Evolutionary conservation across 2,113 vertebrate genomes (phyloP).

Genomic region (Urocitellus parryii): DNA sequence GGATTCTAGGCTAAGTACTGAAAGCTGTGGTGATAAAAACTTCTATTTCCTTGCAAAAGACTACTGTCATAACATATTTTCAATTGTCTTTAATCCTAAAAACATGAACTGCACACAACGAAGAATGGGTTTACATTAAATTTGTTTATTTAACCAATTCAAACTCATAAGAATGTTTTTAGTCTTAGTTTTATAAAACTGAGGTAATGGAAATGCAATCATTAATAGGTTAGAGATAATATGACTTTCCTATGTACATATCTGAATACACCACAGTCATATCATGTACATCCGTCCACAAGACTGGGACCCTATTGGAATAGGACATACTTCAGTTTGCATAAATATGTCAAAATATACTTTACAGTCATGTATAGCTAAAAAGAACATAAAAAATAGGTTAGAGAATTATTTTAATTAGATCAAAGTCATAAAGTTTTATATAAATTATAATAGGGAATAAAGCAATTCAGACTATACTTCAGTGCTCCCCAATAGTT

Average conservation of each 20-base stretch:
- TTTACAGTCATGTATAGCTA: no score
- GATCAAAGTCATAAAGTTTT: background rate
- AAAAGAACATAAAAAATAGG: no score
- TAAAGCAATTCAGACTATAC: background rate
- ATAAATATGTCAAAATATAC: no score
- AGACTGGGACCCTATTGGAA: no score
- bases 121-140: background rate
- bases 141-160: slow-evolving; percentile 28
- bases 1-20: slow-evolving; percentile 23
- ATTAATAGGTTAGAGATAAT: background rate
- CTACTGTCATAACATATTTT: background rate
- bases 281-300: no score
- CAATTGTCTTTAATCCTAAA: slow-evolving; percentile 36
- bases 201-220: background rate
- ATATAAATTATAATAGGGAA: background rate
- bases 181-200: slow-evolving; percentile 30
- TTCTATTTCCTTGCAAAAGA: slow-evolving; percentile 1
- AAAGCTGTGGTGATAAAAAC: slow-evolving; percentile 39
- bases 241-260: no score
- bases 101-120: background rate
- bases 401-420: slow-evolving; percentile 29
- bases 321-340: no score
- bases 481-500: background rate
- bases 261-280: no score
- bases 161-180: slow-evolving; percentile 1